Evolutionary conservation across 1,140 invertebrate species (phyloP).

Genomic region (Drosophila fuyamai): DNA sequence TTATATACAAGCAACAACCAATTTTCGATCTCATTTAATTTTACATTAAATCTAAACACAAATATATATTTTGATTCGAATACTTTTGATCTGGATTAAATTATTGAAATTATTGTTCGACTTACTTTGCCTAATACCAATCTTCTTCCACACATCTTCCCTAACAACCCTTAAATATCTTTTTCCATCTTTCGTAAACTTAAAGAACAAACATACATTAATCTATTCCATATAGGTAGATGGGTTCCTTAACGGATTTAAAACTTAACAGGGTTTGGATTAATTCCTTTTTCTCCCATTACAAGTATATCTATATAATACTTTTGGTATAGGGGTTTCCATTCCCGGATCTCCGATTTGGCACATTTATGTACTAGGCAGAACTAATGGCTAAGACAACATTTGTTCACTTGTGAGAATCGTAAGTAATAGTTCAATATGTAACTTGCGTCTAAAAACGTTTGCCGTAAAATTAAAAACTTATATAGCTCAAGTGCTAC

Average conservation of each 20-base stretch:
- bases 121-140: slow-evolving; percentile 18
- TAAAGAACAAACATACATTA: slow-evolving; percentile 31
- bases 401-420: slow-evolving; percentile 36
- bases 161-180: slow-evolving; percentile 64
- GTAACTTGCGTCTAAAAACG: slow-evolving; percentile 49
- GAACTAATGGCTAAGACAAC: slow-evolving; percentile 72
- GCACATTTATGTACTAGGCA: slow-evolving; percentile 67
- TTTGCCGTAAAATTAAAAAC: slow-evolving; percentile 60
- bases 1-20: slow-evolving; percentile 50
- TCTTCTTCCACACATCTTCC: slow-evolving; percentile 9
- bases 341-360: slow-evolving; percentile 39
- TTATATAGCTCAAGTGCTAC: slow-evolving; percentile 34
- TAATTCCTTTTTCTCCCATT: slow-evolving; percentile 30
- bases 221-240: slow-evolving; percentile 8
- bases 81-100: slow-evolving; percentile 69
- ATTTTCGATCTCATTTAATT: slow-evolving; percentile 36
- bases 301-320: slow-evolving; percentile 22
- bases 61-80: slow-evolving; percentile 65
- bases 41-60: slow-evolving; percentile 52
- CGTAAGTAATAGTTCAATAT: slow-evolving; percentile 20
- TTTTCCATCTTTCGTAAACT: slow-evolving; percentile 31
- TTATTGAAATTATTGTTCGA: slow-evolving; percentile 70
- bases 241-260: slow-evolving; percentile 34
- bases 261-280: slow-evolving; percentile 71
- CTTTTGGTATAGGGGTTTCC: slow-evolving; percentile 23